Conservation (phyloP, 1,140 invertebrate genomes). For the Drosophila neocordata region DNA sequence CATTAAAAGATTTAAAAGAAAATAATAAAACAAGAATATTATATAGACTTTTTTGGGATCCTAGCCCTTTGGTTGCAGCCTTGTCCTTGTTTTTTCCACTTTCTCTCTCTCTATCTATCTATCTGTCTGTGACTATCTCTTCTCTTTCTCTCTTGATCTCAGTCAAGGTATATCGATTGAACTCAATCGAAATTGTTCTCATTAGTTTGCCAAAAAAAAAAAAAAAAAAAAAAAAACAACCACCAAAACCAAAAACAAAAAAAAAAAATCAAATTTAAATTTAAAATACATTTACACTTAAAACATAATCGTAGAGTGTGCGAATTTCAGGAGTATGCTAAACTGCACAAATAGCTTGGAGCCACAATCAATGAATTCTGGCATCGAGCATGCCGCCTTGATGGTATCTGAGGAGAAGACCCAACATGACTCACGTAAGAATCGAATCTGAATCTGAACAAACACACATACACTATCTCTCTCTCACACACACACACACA, state of each 20-base stretch:
- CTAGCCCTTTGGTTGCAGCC: not conserved
- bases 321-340: constrained; percentile 91
- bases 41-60: too few relatives aligned
- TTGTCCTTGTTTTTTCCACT: not conserved
- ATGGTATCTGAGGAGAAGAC: constrained; percentile 90
- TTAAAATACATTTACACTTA: constrained; percentile 82
- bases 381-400: constrained; percentile 89
- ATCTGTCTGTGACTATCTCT: not conserved
- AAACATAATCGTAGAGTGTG: constrained; percentile 85
- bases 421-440: constrained; percentile 92
- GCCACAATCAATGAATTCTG: constrained; percentile 87
- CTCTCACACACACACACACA: constrained; percentile 22
- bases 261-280: constrained; percentile 76
- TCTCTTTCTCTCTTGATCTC: constrained; percentile 15
- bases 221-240: constrained; percentile 71
- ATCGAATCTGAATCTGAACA: constrained; percentile 55
- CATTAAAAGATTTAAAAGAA: too few relatives aligned
- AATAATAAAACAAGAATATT: too few relatives aligned
- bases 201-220: constrained; percentile 39
- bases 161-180: not conserved
- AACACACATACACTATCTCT: constrained; percentile 30
- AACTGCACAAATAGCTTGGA: constrained; percentile 92
- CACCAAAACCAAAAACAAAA: not conserved
- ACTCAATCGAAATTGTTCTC: constrained; percentile 54
- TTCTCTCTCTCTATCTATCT: not conserved